A percentile compares a stretch with the other conserved stretches of the same genome.
These are phyloP conservation scores for Escarpia spicata DNA, from an alignment of 2,888 invertebrate species.

Conservation along the genomic window DNA sequence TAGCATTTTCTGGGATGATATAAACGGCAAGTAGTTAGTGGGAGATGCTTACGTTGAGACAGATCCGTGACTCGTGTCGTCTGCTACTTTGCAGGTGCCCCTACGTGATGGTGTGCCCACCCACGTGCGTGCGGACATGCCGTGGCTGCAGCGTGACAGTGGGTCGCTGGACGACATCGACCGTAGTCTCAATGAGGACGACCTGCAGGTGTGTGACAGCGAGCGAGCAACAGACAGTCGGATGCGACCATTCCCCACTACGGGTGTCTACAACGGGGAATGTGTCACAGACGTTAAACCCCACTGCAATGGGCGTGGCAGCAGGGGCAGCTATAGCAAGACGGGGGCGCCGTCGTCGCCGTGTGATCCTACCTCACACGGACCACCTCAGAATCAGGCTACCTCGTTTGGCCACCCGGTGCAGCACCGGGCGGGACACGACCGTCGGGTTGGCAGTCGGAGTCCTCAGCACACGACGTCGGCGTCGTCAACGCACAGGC, in stretches of 20 bases:
- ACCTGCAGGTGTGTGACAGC: neutral
- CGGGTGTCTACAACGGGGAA: constrained; percentile 3
- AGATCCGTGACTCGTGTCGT: neutral
- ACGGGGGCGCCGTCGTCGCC: no score
- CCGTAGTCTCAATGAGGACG: neutral
- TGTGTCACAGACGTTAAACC: neutral
- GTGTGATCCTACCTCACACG: neutral
- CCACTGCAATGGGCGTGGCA: neutral
- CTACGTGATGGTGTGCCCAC: neutral
- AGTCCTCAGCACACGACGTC: neutral
- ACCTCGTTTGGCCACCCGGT: neutral
- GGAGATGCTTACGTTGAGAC: neutral
- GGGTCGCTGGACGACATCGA: neutral
- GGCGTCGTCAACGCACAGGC: neutral
- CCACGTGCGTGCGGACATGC: neutral
- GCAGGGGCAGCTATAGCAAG: neutral
- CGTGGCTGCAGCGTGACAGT: neutral
- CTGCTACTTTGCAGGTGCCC: neutral
- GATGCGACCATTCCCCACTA: neutral
- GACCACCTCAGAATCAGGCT: neutral
- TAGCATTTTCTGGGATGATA: no score
- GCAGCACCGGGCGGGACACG: constrained; percentile 1
- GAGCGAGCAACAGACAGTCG: neutral
- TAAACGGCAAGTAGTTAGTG: no score
- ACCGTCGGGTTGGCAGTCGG: neutral